Base-by-base conservation (phyloP, 2,113 vertebrate genomes). In the Corydoras sp. region DNA sequence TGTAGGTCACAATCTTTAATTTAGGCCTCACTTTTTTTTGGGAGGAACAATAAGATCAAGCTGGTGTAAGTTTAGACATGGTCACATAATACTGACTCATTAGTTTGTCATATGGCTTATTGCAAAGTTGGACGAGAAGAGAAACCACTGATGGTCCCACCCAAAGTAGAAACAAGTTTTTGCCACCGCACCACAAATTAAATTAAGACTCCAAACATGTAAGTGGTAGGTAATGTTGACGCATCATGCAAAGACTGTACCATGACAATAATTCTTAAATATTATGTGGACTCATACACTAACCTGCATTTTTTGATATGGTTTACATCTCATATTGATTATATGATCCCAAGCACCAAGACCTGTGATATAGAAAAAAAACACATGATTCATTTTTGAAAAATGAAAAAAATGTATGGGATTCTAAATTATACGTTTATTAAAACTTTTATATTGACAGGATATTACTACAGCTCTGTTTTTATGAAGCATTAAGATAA, bases 231-330 rank as follows among this genome's bases (percentile, higher is more conserved):
- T 43, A 43, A 43, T 43, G 35, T 8, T 43, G 35, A 43, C 7
- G 2, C 35, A 43, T 43, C 35, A 43, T 43, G 35, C 35, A 43
- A 8, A 43, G 7, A 43, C 35, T 43, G 35, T 43, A 43, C 4
- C 4, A 43, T 43, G 35, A 43, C 35, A 43, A 43, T 43, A 43
- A 43, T 43, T 43, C 2, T 43, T 43, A 43, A 43, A 43, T 43
- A 43, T 4, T 43, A 43, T 8, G 7, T 53, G 3, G 24, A 48
- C 29, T 43, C 30, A 14, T 62, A 56, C 62, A 79, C 73, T 53
- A 62, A 98, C 96, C 95, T 99, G 97, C 95, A 98, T 98, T 82
- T 92, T 90, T 71, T 92, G 91, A 80, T 95, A 98, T 0, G 94
- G 86, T 85, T 94, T 97, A 81, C 79, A 88, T 81, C 96, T 94